Conservation (phyloP, 2,888 invertebrate species). For the Plebejus anna region DNA sequence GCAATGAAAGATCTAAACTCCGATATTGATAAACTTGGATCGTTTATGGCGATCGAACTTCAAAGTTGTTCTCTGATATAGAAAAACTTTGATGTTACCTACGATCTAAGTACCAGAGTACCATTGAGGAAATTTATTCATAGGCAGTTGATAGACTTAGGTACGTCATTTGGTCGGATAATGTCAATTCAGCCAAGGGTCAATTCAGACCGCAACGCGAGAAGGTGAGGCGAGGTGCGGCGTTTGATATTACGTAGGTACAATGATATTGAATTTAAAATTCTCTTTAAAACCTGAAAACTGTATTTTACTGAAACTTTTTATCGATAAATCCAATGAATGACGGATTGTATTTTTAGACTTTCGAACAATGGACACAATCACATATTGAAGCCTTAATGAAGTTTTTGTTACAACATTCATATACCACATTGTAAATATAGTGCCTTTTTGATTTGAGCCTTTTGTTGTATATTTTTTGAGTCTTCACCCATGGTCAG, state of each 20-base stretch:
- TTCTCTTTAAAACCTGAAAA: background rate
- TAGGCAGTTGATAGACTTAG: too few species aligned
- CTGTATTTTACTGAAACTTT: background rate
- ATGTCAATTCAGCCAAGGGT: too few species aligned
- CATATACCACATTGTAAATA: background rate
- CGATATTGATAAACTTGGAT: slow-evolving; percentile 25
- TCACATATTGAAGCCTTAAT: background rate
- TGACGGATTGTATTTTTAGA: background rate
- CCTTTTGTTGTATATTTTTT: too few species aligned
- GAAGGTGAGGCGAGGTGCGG: too few species aligned
- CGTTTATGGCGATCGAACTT: background rate
- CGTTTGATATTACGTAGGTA: too few species aligned
- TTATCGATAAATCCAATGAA: background rate
- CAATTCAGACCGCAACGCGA: too few species aligned
- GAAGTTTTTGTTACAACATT: background rate
- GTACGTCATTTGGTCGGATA: too few species aligned
- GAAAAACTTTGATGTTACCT: background rate
- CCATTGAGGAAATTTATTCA: too few species aligned
- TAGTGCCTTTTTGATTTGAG: too few species aligned
- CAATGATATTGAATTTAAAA: background rate
- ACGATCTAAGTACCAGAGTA: too few species aligned
- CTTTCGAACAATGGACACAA: background rate
- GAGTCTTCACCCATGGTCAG: too few species aligned
- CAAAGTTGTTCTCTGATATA: background rate
- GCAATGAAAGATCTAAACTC: background rate